Evolutionary conservation across 1,140 invertebrate species (phyloP).

Genomic region (Pseudomyrmex flavicornis): DNA sequence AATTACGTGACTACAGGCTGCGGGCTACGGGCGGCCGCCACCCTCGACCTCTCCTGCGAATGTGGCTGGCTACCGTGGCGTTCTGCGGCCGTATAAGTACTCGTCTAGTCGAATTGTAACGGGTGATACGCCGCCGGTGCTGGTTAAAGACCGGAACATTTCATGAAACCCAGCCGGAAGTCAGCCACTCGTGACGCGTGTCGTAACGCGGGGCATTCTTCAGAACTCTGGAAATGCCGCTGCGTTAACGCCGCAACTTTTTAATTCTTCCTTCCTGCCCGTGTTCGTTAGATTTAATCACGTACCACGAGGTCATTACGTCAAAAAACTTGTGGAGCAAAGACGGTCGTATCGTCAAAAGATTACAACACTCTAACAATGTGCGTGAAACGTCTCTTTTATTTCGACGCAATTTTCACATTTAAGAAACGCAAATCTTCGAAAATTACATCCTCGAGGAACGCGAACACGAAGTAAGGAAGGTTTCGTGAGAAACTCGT

Average conservation of each 20-base stretch:
- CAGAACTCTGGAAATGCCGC: slow-evolving; percentile 5
- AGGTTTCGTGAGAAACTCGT: slow-evolving; percentile 19
- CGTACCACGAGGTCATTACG: background rate
- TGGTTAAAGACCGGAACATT: slow-evolving; percentile 71
- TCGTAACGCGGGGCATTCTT: slow-evolving; percentile 40
- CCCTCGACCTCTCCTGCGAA: slow-evolving; percentile 76
- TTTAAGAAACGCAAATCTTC: background rate
- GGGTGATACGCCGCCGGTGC: slow-evolving; percentile 71
- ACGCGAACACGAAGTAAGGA: slow-evolving; percentile 3
- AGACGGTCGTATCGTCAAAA: background rate
- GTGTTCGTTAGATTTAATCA: background rate
- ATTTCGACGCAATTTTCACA: background rate
- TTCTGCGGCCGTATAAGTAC: slow-evolving; percentile 71
- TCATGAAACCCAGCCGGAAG: slow-evolving; percentile 62
- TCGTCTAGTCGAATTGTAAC: slow-evolving; percentile 75
- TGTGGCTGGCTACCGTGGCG: slow-evolving; percentile 71
- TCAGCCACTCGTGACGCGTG: slow-evolving; percentile 25
- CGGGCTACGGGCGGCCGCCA: slow-evolving; percentile 80
- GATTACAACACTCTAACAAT: background rate
- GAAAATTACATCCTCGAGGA: background rate
- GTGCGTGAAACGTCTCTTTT: background rate
- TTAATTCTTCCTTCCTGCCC: background rate
- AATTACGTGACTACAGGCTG: slow-evolving; percentile 87
- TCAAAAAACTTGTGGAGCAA: background rate
- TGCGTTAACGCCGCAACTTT: background rate